A percentile compares a stretch with the other conserved stretches of the same genome.
phyloP scores from a whole-genome alignment of 2,888 invertebrate species.

The Apamea epomidion region DNA sequence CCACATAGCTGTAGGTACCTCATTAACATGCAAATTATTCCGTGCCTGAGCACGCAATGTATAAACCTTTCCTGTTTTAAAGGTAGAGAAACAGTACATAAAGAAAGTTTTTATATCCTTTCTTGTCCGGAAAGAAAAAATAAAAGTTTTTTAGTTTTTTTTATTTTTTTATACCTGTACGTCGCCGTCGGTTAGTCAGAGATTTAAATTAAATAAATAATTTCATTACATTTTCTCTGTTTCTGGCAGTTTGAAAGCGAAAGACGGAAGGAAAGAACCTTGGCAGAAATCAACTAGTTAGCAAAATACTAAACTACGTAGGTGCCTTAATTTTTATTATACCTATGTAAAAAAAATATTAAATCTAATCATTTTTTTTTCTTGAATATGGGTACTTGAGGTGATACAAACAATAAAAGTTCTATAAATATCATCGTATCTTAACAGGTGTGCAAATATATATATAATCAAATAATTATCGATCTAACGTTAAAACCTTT shows the following conservation, averaged over 20 bases:
- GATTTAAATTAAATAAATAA: background rate
- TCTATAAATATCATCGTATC: no score
- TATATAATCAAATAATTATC: background rate
- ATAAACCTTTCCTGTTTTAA: slow-evolving; percentile 58
- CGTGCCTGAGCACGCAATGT: slow-evolving; percentile 66
- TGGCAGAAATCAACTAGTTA: background rate
- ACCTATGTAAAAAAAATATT: background rate
- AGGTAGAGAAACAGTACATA: slow-evolving; percentile 36
- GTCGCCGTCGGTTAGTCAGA: background rate
- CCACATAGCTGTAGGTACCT: slow-evolving; percentile 48
- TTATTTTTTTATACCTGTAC: background rate
- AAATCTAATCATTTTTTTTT: no score
- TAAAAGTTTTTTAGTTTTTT: background rate
- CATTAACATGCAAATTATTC: slow-evolving; percentile 74
- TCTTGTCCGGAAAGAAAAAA: background rate
- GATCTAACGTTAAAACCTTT: background rate
- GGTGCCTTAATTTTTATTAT: background rate
- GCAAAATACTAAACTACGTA: background rate
- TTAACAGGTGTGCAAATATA: no score
- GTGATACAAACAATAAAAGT: no score
- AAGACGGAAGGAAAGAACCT: background rate
- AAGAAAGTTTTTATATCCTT: background rate
- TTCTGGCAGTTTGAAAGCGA: background rate
- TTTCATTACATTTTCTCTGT: background rate
- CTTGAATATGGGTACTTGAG: no score